A percentile compares a stretch with the other conserved stretches of the same genome.
These are phyloP conservation scores for Eupithecia vulgata DNA, from an alignment of 2,888 invertebrate genomes.

Conservation along the genomic window DNA sequence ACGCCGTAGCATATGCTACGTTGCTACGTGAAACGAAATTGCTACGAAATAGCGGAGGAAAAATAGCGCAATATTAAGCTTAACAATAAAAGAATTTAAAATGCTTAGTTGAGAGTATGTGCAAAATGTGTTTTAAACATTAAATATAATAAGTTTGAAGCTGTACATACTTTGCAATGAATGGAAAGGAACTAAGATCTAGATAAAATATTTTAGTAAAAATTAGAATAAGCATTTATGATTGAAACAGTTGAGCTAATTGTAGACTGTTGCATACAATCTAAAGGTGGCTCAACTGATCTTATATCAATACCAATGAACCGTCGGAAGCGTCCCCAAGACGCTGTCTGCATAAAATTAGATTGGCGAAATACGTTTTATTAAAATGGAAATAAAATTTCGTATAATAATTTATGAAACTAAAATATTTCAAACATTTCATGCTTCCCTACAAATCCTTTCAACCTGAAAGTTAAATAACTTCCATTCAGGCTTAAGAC, in stretches of 20 bases:
- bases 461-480: background rate
- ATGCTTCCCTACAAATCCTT: background rate
- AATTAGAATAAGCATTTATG: background rate
- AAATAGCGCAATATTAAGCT: background rate
- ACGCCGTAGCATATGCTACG: conserved; percentile 24
- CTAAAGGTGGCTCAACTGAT: background rate
- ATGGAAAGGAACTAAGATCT: background rate
- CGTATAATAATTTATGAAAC: background rate
- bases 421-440: background rate
- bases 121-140: background rate
- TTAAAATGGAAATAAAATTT: background rate
- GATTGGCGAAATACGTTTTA: background rate
- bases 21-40: conserved; percentile 15
- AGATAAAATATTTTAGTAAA: background rate
- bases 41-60: conserved; percentile 3
- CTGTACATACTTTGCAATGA: background rate
- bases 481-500: background rate
- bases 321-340: background rate
- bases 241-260: background rate
- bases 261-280: background rate
- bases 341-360: background rate
- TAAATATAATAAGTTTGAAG: background rate
- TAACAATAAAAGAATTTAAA: background rate
- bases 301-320: background rate
- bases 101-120: background rate